These are phyloP conservation scores for Acronicta alni DNA, from an alignment of 2,888 invertebrate genomes.

Conservation along the genomic window DNA sequence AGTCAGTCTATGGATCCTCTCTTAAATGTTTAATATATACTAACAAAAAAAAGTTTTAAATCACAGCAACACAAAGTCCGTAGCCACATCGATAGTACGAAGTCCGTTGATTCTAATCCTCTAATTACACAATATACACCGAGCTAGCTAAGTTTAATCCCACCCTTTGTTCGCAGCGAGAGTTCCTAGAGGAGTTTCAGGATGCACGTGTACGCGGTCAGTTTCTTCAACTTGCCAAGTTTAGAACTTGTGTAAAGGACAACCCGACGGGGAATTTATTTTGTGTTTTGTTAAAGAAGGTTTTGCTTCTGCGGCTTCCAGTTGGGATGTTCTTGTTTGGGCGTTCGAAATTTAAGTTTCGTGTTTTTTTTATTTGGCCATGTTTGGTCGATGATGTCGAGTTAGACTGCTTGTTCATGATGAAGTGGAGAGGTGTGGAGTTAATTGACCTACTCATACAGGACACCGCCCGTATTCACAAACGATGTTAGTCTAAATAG, in stretches of 20 bases:
- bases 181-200: conserved; percentile 56
- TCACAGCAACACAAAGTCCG: conserved; percentile 10
- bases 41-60: neutral
- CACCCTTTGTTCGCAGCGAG: conserved; percentile 58
- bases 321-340: conserved; percentile 15
- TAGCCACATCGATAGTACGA: conserved; percentile 29
- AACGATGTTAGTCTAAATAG: too few relatives aligned
- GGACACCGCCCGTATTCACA: too few relatives aligned
- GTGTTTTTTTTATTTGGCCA: neutral
- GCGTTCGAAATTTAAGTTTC: conserved; percentile 1
- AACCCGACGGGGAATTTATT: conserved; percentile 48
- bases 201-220: conserved; percentile 61
- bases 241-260: conserved; percentile 51
- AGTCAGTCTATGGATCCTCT: too few relatives aligned
- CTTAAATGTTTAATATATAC: too few relatives aligned
- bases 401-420: too few relatives aligned
- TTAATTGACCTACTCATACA: too few relatives aligned
- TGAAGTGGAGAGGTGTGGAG: too few relatives aligned
- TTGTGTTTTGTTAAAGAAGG: conserved; percentile 46
- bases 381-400: neutral
- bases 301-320: conserved; percentile 30
- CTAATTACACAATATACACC: conserved; percentile 65
- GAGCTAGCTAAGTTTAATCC: conserved; percentile 56
- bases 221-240: conserved; percentile 55
- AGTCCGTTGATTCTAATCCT: conserved; percentile 49